These are phyloP conservation scores for Nycticryphes semicollaris DNA, from an alignment of 2,113 vertebrate species.

Conservation along the genomic window DNA sequence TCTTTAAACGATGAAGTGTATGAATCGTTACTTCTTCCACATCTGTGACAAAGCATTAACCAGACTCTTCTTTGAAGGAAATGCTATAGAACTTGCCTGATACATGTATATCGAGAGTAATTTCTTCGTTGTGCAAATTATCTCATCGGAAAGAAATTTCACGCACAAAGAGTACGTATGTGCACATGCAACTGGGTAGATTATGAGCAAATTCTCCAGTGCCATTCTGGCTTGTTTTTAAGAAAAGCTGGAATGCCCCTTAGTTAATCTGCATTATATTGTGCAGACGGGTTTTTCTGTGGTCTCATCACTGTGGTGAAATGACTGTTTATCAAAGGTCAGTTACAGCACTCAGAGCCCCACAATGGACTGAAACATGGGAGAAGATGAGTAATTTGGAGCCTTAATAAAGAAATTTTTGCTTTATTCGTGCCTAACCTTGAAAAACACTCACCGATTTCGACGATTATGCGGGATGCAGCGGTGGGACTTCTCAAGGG, in stretches of 20 bases:
- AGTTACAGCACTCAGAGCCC: slow-evolving; percentile 47
- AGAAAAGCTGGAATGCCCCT: slow-evolving; percentile 35
- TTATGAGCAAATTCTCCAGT: slow-evolving; percentile 39
- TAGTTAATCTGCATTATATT: slow-evolving; percentile 61
- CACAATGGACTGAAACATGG: slow-evolving; percentile 56
- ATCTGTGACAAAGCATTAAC: neutral
- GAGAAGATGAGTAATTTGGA: slow-evolving; percentile 60
- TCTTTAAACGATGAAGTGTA: neutral
- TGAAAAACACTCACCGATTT: slow-evolving; percentile 57
- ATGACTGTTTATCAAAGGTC: slow-evolving; percentile 67
- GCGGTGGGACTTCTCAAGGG: slow-evolving; percentile 56
- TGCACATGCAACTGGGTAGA: neutral
- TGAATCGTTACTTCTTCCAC: neutral
- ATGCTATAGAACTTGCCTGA: neutral
- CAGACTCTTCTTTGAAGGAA: neutral
- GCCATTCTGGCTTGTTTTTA: slow-evolving; percentile 47
- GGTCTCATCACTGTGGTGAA: slow-evolving; percentile 52
- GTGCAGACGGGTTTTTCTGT: slow-evolving; percentile 24
- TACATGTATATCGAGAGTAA: neutral
- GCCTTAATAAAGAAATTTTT: slow-evolving; percentile 57
- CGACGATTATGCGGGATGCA: neutral
- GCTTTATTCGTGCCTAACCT: slow-evolving; percentile 63
- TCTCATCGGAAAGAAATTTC: slow-evolving; percentile 34
- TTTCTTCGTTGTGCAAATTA: slow-evolving; percentile 50
- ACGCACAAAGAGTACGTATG: neutral